Conservation (phyloP, 2,113 vertebrate species). For the Macaca mulatta region DNA sequence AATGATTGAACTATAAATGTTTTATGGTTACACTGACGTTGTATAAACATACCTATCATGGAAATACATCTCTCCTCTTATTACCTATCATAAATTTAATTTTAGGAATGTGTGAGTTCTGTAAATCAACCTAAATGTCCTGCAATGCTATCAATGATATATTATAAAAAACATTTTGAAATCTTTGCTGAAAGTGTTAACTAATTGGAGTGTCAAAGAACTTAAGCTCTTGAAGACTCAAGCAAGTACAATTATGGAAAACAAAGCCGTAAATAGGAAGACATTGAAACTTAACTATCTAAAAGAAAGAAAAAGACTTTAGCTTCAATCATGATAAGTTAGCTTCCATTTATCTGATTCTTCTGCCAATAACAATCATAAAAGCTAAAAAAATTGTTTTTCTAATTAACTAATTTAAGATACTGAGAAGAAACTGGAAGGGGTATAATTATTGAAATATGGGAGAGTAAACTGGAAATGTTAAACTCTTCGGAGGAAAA, state of each 20-base stretch:
- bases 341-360: too few relatives aligned
- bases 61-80: neutral
- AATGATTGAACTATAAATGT: neutral
- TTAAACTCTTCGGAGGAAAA: neutral
- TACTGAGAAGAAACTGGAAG: neutral
- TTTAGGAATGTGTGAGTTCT: neutral
- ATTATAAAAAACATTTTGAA: neutral
- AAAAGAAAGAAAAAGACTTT: neutral
- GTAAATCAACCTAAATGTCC: neutral
- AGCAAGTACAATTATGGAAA: neutral
- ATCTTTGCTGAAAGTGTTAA: neutral
- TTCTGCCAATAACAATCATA: neutral
- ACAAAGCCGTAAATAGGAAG: too few relatives aligned
- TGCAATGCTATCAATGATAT: neutral
- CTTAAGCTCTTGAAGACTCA: neutral
- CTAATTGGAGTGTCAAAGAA: neutral
- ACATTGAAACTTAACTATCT: neutral
- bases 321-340: neutral
- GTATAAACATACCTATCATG: neutral
- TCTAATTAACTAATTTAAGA: neutral
- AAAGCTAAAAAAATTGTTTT: neutral
- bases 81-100: neutral
- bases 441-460: neutral
- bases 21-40: neutral
- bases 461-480: neutral